Evolutionary conservation across 2,797 vertebrate species (phyloP), one percentile per base, ranked within the genome.

Genomic region (Pseudopleuronectes americanus): DNA sequence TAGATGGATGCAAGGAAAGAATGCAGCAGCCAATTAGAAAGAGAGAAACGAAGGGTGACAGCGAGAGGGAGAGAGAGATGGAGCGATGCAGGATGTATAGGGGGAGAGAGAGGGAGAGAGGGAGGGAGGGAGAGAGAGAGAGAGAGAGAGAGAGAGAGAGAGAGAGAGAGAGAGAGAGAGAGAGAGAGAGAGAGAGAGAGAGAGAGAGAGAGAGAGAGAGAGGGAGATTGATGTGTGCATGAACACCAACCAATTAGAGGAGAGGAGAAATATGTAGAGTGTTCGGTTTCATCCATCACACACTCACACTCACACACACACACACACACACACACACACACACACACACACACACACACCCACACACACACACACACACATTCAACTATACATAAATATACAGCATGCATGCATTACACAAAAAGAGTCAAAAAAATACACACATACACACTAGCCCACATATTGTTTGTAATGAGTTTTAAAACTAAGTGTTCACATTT

Each of bases 1-100:
- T 73, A 88, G 90, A 89, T 79, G 78, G 82, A 92, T 90, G 82
- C 73, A 83, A 88, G 81, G 70, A 84, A 71, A 58, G 81, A 83
- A 79, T 68, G 81, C 66, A 81, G 77, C 79, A 84, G 87, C 87
- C 90, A 92, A 91, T 92, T 93, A 92, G 88, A 90, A 83, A 66
- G 77, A 81, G 80, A 79, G 80, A 65, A 28, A 13, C 49, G 43
- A 68, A 77, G 64, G 52, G 48, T 72, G 79, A 81, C 80, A 68
- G 75, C 28, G 8, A 63, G 63, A 64, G 63, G 57, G 70, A 65
- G 69, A 24, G 38, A 52, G 10, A 48, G 43, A 19, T 16, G 43
- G 43, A 19, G 43, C 4, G 7, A 19, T 45, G 43, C 47, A 48
- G 47, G n/a, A 48, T 48, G 47, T 48, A 48, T 48, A 43, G 26